Base-by-base conservation (phyloP, 2,888 invertebrate genomes). In the Strigamia maritima region DNA sequence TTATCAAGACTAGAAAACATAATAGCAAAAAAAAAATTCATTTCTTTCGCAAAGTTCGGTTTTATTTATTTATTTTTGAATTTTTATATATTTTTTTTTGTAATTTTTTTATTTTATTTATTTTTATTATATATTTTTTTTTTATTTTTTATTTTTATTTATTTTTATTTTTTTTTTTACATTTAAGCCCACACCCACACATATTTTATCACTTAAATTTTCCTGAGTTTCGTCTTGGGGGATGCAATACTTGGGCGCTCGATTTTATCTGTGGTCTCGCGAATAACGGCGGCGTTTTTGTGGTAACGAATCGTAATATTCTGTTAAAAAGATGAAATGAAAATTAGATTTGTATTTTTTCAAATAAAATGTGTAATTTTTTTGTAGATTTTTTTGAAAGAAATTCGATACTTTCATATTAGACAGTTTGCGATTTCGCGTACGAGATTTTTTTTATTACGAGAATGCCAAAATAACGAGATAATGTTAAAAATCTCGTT, bases 261-360 rank as follows among this genome's bases (percentile, higher is more conserved):
- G 19, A 14, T 31, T 75, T 79, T 80, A 80, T 75, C 80, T 80
- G 70, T 80, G 60, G 70, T 80, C 80, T n/a, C 80, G 79, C 10
- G 80, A 80, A 31, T 79, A 79, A 16, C 80, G 79, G 16, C 80
- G 35, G 16, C 80, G 77, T 40, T 80, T 80, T 70, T 80, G 80
- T n/a, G 80, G 80, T 6, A 80, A 79, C 10, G 80, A 49, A 38
- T 80, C 79, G 79, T 80, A 79, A 75, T 78, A 79, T 65, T 79
- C 80, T 78, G 19, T 2, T n/a, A n/a, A 10, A 3, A 19, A 38
- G 22, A 65, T 24, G 6, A 76, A 76, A 16, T 19, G 8, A 6
- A 40, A 44, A 44, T 76, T 40, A 19, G 8, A 12, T 38, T 16
- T 40, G 35, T 31, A 35, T 22, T 24, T 49, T 75, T 24, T 49